Base-by-base conservation (phyloP, 2,113 vertebrate genomes). In the Natator depressus region DNA sequence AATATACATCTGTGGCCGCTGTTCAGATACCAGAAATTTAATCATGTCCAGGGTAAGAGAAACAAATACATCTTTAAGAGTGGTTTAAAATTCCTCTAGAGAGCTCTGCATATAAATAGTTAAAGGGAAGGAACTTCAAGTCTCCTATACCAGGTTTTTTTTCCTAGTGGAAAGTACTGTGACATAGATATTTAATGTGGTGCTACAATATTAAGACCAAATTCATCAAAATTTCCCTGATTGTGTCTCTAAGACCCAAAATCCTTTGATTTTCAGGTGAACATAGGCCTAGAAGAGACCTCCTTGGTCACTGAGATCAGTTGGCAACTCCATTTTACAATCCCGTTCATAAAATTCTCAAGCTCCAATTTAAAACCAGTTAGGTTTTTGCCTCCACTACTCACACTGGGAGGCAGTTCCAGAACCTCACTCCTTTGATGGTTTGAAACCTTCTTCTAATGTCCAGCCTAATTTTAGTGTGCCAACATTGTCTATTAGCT, bases 21-120 rank as follows among this genome's bases (percentile, higher is more conserved):
- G 95, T 95, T 97, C 90, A 94, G 92, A 97, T 94, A 91, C 2
- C 8, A 80, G 49, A 97, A 97, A 98, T 97, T 92, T 62, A 98
- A 98, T 98, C 94, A 98, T 59, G 62, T 59, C 84, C 90, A 82
- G 24, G n/a, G 84, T 92, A 97, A 97, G 93, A 93, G 91, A 95
- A 97, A 88, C 50, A 96, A 98, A 96, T 91, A 87, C 38, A 95
- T 91, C 10, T 96, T 90, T 82, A 89, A 90, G 69, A 81, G 25
- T 69, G 76, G 38, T 47, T 91, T 86, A 10, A 86, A 54, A 88
- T 90, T 96, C 65, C 93, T 94, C 83, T 82, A 35, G 89, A 96
- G 94, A 50, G 93, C 76, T 65, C 10, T 79, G 79, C 53, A 46
- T 88, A 91, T 92, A 94, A 96, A 94, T 89, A 94, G 78, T 95